Percentiles rank a stretch among this genome's conserved stretches.
Conservation (phyloP, 2,113 vertebrate genomes). For the Oreocharis arfaki region DNA sequence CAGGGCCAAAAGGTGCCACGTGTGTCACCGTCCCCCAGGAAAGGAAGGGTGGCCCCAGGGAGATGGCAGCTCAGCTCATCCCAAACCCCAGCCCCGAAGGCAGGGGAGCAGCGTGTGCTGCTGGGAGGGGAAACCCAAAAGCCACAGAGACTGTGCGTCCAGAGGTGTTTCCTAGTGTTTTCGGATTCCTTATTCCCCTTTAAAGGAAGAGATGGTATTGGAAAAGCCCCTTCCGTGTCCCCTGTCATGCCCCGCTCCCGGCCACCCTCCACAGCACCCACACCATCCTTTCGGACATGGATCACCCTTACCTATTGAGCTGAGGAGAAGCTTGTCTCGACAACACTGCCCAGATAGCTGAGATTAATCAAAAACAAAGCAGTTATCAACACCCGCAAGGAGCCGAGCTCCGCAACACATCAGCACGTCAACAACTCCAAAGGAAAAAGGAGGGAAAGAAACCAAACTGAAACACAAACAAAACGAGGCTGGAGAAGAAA, state of each 20-base stretch:
- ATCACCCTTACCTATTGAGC: constrained; percentile 99
- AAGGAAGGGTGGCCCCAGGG: not conserved
- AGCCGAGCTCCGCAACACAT: constrained; percentile 75
- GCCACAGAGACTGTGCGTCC: constrained; percentile 52
- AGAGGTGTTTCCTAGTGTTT: constrained; percentile 64
- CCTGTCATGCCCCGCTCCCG: constrained; percentile 75
- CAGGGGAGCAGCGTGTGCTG: not conserved
- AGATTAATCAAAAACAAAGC: constrained; percentile 99
- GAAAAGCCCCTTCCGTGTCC: constrained; percentile 87
- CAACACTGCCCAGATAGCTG: constrained; percentile 99
- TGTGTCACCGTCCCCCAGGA: not conserved
- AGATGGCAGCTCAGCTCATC: not conserved
- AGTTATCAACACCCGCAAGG: constrained; percentile 86
- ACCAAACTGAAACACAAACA: constrained; percentile 44
- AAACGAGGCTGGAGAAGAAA: constrained; percentile 68
- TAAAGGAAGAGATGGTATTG: constrained; percentile 94
- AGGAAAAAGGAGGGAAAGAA: constrained; percentile 63
- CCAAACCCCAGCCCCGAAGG: not conserved
- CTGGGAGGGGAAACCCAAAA: constrained; percentile 64
- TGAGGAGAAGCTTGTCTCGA: constrained; percentile 99
- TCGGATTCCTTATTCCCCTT: constrained; percentile 87
- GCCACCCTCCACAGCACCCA: constrained; percentile 68
- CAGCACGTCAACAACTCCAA: constrained; percentile 73
- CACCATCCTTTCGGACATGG: constrained; percentile 90
- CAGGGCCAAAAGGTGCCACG: not conserved